A percentile compares a stretch with the other conserved stretches of the same genome.
Conservation (phyloP, 2,797 vertebrate genomes). For the Lagodon rhomboides region DNA sequence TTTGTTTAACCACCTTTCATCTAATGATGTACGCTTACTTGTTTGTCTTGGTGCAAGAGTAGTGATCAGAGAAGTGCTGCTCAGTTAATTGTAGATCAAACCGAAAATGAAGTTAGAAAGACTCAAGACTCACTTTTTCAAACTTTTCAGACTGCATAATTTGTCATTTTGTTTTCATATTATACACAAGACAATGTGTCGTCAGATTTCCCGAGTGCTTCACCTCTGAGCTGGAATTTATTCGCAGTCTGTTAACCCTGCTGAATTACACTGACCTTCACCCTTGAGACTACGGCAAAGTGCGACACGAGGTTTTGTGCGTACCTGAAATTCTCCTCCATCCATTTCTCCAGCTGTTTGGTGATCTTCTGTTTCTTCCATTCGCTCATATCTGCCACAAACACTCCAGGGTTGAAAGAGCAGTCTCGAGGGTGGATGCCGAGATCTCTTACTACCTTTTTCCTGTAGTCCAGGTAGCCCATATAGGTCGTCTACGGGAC, state of each 20-base stretch:
- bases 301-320: background rate
- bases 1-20: too few relatives aligned
- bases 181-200: too few relatives aligned
- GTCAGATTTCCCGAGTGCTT: background rate
- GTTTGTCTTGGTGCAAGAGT: too few relatives aligned
- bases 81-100: too few relatives aligned
- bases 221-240: background rate
- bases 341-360: conserved; percentile 96
- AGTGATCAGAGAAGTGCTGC: too few relatives aligned
- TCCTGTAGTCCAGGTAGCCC: conserved; percentile 97
- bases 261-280: too few relatives aligned
- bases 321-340: conserved; percentile 93
- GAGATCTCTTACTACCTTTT: conserved; percentile 90
- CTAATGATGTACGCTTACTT: too few relatives aligned
- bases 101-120: too few relatives aligned
- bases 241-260: too few relatives aligned
- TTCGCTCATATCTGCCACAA: conserved; percentile 93
- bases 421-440: conserved; percentile 96
- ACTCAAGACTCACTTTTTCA: too few relatives aligned
- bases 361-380: conserved; percentile 97
- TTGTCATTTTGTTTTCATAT: background rate
- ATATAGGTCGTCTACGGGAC: conserved; percentile 93
- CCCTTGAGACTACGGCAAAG: background rate
- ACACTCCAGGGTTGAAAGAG: conserved; percentile 97
- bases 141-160: too few relatives aligned